Evolutionary conservation across 1,140 invertebrate genomes (phyloP), one percentile per base, ranked within the genome.

Genomic region (Drosophila bifasciata): DNA sequence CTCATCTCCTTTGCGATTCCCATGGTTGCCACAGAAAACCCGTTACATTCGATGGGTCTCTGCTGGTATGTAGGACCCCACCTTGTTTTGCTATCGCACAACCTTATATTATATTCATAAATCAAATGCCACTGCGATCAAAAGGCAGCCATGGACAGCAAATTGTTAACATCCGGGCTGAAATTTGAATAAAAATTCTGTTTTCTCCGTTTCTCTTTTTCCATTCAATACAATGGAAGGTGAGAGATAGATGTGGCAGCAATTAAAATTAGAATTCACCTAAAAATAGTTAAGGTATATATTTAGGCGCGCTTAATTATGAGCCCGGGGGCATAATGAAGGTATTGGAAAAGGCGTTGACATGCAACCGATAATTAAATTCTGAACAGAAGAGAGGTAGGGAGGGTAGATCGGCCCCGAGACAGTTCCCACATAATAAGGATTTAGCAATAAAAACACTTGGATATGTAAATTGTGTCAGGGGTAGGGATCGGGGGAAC

Each of bases 341-440:
- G 83, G 81, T 81, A 86, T 88, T 80, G 83, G 71, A 67, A 67
- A 77, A 78, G 81, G 81, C 81, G 81, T 71, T 67, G 80, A 85
- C 80, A 85, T 86, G 77, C 81, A 85, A 85, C 80, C 80, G 58
- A 86, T 86, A 86, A 86, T 86, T 86, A 88, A 86, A 86, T 69
- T 68, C 63, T 46, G 60, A 64, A 71, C 57, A 76, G n/a, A 58
- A 46, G 28, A 52, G 28, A 32, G 16, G 32, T 6, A 19, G 41
- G 46, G 57, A 61, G 44, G 41, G 46, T 58, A 61, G 44, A 61
- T 49, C 21, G 41, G 55, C 39, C 49, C 53, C 44, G 61, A 48
- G 43, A 66, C 67, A 73, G 50, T 86, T 86, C 81, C 83, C 81
- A 86, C 81, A 86, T 88, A 67, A 78, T 81, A 86, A 77, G 81